Base-by-base conservation (phyloP, 2,888 invertebrate species). In the Dryobota labecula region DNA sequence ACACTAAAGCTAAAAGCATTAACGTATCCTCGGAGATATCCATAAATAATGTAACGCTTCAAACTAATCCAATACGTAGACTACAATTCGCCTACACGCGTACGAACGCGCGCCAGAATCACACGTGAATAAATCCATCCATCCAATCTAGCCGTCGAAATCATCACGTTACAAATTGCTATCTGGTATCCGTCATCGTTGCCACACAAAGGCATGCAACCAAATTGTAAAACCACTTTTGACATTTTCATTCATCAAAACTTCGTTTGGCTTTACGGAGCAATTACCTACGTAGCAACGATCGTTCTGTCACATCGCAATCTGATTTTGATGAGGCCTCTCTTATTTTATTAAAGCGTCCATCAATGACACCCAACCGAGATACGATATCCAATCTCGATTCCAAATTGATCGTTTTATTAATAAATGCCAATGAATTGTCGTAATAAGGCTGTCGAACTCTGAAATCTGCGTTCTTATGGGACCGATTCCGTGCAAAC, bases 241-340 rank as follows among this genome's bases (percentile, higher is more conserved):
- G 87, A 86, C 85, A 75, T 6, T 86, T 89, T 88, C 85, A 90
- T 91, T 87, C 83, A 88, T 92, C 89, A 89, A 88, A 88, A 76
- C 83, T 75, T 74, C 77, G 76, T 81, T 83, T 78, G 76, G 36
- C 69, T 75, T 73, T 80, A 78, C 68, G 67, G 60, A 61, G 51
- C 76, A 77, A 84, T 80, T 77, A 82, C 66, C 69, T 56, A 82
- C 66, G 71, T 56, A 15, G 51, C 57, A 43, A 57, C 71, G 67
- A 71, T 54, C 72, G 58, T 70, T 76, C 68, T 57, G 71, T 70
- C 73, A 66, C 71, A 70, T 73, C 66, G 41, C 64, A 73, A 82
- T 73, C 61, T 67, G 53, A 71, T 78, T 71, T 54, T 47, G 75
- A 73, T 68, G 62, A 65, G 70, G 54, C 63, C 73, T 68, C 67